phyloP scores from a whole-genome alignment of 2,888 invertebrate genomes.

The Bombylius major region DNA sequence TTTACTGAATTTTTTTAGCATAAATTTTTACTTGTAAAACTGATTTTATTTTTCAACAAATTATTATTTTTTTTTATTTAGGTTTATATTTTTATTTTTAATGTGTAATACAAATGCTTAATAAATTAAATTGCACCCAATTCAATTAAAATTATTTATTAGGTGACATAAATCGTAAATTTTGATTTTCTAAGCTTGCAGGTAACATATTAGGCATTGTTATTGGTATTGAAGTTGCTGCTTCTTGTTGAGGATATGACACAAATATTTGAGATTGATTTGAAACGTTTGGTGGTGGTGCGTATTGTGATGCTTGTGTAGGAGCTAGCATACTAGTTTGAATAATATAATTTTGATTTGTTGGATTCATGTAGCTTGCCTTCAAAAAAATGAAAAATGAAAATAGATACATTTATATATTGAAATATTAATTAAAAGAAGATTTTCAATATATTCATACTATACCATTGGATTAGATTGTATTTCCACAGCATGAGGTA shows the following conservation, averaged over 20 bases:
- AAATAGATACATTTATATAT: not conserved
- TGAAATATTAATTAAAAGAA: not conserved
- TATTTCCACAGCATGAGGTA: slow-evolving; percentile 25
- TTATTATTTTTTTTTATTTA: too few species aligned
- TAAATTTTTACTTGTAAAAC: too few species aligned
- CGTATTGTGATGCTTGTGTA: slow-evolving; percentile 29
- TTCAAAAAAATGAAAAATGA: not conserved
- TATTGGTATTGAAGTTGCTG: slow-evolving; percentile 52
- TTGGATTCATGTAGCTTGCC: slow-evolving; percentile 8
- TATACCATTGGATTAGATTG: not conserved
- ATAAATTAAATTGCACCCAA: too few species aligned
- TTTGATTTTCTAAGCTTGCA: too few species aligned
- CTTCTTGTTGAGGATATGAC: slow-evolving; percentile 32
- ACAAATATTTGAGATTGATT: slow-evolving; percentile 22
- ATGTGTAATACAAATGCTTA: too few species aligned
- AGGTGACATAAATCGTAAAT: too few species aligned
- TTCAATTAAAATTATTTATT: too few species aligned
- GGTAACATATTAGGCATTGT: slow-evolving; percentile 54
- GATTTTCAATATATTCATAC: not conserved
- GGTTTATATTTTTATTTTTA: too few species aligned
- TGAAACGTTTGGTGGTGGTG: slow-evolving; percentile 18
- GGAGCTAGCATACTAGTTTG: slow-evolving; percentile 18
- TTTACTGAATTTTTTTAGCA: too few species aligned
- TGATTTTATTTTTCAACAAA: too few species aligned
- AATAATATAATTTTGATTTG: slow-evolving; percentile 7